Evolutionary conservation across 30 jellyfish, hydroid and myxozoan genomes (phyloP).

Genomic region (Sanderia malayensis): DNA sequence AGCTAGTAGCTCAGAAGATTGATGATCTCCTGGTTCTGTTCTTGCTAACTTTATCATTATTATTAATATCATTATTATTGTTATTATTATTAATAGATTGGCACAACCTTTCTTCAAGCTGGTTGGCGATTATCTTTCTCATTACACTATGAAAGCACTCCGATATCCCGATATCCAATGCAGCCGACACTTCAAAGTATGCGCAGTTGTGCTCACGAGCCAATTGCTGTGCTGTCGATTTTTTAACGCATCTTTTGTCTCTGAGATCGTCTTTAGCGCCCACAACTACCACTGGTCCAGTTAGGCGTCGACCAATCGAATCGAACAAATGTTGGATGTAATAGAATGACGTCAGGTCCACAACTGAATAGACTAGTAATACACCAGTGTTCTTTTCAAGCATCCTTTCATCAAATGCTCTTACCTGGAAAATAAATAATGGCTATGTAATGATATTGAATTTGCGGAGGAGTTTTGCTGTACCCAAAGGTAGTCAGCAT

Average conservation of each 20-base stretch:
- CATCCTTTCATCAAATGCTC: neutral
- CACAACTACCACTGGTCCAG: slow-evolving; percentile 15
- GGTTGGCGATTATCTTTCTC: neutral
- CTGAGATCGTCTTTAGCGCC: slow-evolving; percentile 41
- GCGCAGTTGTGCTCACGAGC: slow-evolving; percentile 29
- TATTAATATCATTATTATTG: neutral
- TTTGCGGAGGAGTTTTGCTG: no score
- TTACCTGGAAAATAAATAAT: no score
- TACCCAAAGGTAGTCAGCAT: no score
- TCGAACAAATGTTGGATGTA: slow-evolving; percentile 25
- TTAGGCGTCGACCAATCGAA: neutral
- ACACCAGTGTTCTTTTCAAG: slow-evolving; percentile 12
- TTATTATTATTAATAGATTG: no score
- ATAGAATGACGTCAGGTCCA: slow-evolving; percentile 28
- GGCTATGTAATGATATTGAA: no score
- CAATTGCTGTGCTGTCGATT: slow-evolving; percentile 13
- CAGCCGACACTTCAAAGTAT: slow-evolving; percentile 42
- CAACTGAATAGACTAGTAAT: slow-evolving; percentile 34
- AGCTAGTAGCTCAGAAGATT: slow-evolving; percentile 10
- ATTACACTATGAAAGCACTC: slow-evolving; percentile 20
- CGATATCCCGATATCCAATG: slow-evolving; percentile 19
- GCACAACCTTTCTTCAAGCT: neutral
- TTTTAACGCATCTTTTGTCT: slow-evolving; percentile 27
- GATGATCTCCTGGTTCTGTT: slow-evolving; percentile 29
- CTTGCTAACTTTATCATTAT: neutral